Evolutionary conservation across 1,140 invertebrate genomes (phyloP).

Genomic region (Acromyrmex echinatior): DNA sequence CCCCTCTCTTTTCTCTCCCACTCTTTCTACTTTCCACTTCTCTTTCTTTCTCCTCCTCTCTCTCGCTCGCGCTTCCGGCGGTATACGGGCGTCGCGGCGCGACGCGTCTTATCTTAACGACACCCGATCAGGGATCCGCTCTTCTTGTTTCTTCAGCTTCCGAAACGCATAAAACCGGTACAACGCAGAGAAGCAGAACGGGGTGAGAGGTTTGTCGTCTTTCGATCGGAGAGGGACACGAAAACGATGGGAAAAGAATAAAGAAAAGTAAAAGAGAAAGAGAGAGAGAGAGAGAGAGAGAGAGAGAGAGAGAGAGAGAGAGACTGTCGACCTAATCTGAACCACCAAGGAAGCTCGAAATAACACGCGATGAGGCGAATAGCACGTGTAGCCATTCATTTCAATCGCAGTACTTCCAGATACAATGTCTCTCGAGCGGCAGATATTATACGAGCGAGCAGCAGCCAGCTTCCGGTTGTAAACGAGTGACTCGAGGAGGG

Average conservation of each 20-base stretch:
- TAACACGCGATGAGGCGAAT: slow-evolving; percentile 71
- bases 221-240: slow-evolving; percentile 50
- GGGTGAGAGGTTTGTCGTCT: slow-evolving; percentile 45
- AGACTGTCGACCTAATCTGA: slow-evolving; percentile 63
- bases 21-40: no score
- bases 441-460: slow-evolving; percentile 70
- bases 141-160: slow-evolving; percentile 82
- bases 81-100: slow-evolving; percentile 45
- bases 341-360: slow-evolving; percentile 71
- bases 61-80: slow-evolving; percentile 27
- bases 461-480: slow-evolving; percentile 74
- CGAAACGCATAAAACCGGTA: slow-evolving; percentile 79
- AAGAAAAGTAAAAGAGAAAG: slow-evolving; percentile 25
- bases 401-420: slow-evolving; percentile 69
- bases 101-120: slow-evolving; percentile 76
- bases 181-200: slow-evolving; percentile 16
- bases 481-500: slow-evolving; percentile 68
- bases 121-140: slow-evolving; percentile 63
- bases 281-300: slow-evolving; percentile 12
- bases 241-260: slow-evolving; percentile 6
- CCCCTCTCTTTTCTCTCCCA: background rate
- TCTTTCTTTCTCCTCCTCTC: background rate
- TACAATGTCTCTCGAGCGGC: slow-evolving; percentile 70
- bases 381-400: slow-evolving; percentile 75
- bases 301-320: background rate